These are phyloP conservation scores for Myotis daubentonii DNA, from an alignment of 2,797 vertebrate species.

Conservation along the genomic window DNA sequence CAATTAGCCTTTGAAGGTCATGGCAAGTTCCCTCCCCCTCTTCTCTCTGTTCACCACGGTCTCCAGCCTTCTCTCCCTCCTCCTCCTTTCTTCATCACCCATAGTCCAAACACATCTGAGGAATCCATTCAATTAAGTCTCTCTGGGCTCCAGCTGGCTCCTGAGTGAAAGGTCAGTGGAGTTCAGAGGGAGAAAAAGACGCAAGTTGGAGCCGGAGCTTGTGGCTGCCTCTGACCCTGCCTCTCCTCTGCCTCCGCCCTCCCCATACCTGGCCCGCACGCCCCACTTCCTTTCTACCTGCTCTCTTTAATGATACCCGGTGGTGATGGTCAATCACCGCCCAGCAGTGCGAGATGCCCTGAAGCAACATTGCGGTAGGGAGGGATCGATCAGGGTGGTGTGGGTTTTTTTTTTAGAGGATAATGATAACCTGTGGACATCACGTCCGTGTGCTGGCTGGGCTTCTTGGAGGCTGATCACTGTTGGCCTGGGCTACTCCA, in stretches of 20 bases:
- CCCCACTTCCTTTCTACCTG: constrained; percentile 76
- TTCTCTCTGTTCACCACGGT: constrained; percentile 64
- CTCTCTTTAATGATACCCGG: constrained; percentile 95
- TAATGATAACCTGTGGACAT: constrained; percentile 98
- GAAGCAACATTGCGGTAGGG: constrained; percentile 92
- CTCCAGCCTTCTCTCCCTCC: constrained; percentile 81
- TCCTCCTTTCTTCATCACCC: constrained; percentile 81
- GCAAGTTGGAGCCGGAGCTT: constrained; percentile 80
- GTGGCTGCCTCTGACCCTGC: constrained; percentile 17
- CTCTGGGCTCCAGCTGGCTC: constrained; percentile 94
- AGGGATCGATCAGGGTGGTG: constrained; percentile 94
- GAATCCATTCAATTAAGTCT: constrained; percentile 98
- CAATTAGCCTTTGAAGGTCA: constrained; percentile 96
- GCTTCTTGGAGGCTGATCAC: constrained; percentile 85
- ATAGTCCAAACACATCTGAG: constrained; percentile 93
- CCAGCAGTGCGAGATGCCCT: constrained; percentile 92
- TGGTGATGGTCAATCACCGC: constrained; percentile 95
- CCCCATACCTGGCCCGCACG: constrained; percentile 74
- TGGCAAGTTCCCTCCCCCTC: constrained; percentile 85
- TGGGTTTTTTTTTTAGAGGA: constrained; percentile 83
- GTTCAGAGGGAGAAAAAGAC: constrained; percentile 90
- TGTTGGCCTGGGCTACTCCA: constrained; percentile 68
- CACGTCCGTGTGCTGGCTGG: constrained; percentile 90
- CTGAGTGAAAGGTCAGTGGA: constrained; percentile 97
- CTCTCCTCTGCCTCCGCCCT: not conserved